Conservation (phyloP, 2,113 vertebrate genomes). For the Lutjanus erythropterus region DNA sequence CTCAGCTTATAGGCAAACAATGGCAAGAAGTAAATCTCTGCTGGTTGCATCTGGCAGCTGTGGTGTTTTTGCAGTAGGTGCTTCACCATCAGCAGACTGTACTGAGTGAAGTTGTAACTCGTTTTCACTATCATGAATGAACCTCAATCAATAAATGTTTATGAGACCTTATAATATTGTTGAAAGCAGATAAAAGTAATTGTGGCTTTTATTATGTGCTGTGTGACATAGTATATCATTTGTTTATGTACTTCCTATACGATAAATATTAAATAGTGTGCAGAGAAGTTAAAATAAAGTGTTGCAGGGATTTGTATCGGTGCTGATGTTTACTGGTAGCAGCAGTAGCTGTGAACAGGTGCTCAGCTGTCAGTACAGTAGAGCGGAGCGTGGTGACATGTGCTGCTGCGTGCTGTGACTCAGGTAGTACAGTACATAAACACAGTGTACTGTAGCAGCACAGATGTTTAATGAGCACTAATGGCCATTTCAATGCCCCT, state of each 20-base stretch:
- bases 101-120: too few species aligned
- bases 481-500: constrained; percentile 11
- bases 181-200: not conserved
- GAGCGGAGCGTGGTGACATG: not conserved
- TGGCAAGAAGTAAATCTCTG: too few species aligned
- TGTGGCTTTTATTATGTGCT: not conserved
- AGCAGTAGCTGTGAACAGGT: not conserved
- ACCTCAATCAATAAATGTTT: too few species aligned
- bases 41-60: too few species aligned
- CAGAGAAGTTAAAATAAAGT: not conserved
- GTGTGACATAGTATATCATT: too few species aligned
- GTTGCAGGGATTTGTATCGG: not conserved
- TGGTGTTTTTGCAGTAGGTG: too few species aligned
- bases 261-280: not conserved
- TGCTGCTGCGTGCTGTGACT: constrained; percentile 8
- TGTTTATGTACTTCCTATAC: not conserved
- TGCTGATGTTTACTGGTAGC: not conserved
- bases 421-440: constrained; percentile 24
- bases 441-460: not conserved
- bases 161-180: not conserved
- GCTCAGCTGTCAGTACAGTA: not conserved
- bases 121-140: too few species aligned
- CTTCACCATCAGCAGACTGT: too few species aligned
- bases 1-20: too few species aligned
- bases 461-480: constrained; percentile 53